A percentile compares a stretch with the other conserved stretches of the same genome.
phyloP scores from a whole-genome alignment of 1,140 invertebrate species.

The Plodia interpunctella region DNA sequence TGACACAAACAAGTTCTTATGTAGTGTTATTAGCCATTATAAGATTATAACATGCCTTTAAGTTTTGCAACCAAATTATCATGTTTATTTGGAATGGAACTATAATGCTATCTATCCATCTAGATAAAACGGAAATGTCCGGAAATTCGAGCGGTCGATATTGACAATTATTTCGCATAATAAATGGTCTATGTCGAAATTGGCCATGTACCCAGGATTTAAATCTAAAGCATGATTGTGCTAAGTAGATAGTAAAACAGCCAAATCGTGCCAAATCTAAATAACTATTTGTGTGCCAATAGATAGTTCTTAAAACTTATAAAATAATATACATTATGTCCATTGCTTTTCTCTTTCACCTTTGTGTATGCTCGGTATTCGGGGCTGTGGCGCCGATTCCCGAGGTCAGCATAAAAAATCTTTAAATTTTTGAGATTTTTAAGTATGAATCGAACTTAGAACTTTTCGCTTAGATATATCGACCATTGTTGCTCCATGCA shows the following conservation, averaged over 20 bases:
- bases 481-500: too few relatives aligned
- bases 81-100: constrained; percentile 47
- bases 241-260: constrained; percentile 23
- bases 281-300: constrained; percentile 22
- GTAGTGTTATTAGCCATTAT: too few relatives aligned
- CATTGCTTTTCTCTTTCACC: too few relatives aligned
- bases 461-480: too few relatives aligned
- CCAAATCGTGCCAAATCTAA: constrained; percentile 20
- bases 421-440: too few relatives aligned
- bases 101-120: constrained; percentile 36
- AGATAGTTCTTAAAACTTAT: constrained; percentile 23
- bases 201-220: constrained; percentile 30
- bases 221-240: constrained; percentile 37
- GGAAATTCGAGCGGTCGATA: constrained; percentile 36
- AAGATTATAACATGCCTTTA: constrained; percentile 8
- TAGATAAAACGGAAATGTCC: constrained; percentile 38
- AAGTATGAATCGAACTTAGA: too few relatives aligned
- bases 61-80: constrained; percentile 53
- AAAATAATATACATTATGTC: background rate
- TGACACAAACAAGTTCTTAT: too few relatives aligned
- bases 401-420: too few relatives aligned
- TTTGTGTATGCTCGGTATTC: too few relatives aligned
- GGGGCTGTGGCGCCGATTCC: too few relatives aligned
- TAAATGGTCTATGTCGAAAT: constrained; percentile 40
- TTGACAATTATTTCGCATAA: constrained; percentile 52